These are phyloP conservation scores for Parapsyche elsis DNA, from an alignment of 1,140 invertebrate genomes.

Conservation along the genomic window DNA sequence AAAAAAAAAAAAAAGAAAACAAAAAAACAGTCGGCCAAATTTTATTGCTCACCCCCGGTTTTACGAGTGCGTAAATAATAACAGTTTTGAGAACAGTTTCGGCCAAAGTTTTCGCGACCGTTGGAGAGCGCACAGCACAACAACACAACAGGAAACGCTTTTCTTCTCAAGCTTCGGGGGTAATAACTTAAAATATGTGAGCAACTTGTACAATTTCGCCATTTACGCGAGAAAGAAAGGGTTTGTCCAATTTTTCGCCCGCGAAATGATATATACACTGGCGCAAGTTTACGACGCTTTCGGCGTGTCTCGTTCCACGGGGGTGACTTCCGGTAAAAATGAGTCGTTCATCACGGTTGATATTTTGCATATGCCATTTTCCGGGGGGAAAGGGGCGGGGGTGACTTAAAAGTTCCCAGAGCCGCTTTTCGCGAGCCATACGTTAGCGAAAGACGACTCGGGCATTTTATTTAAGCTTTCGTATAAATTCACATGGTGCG, in stretches of 20 bases:
- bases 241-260: slow-evolving; percentile 28
- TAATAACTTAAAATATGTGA: slow-evolving; percentile 45
- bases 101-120: background rate
- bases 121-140: background rate
- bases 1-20: background rate
- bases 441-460: no score
- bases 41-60: background rate
- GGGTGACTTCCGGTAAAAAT: background rate
- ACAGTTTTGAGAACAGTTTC: slow-evolving; percentile 18
- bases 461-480: no score
- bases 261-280: slow-evolving; percentile 6
- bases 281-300: slow-evolving; percentile 27
- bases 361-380: slow-evolving; percentile 1
- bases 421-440: no score
- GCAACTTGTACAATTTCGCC: slow-evolving; percentile 18
- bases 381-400: no score
- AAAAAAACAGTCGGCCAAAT: background rate
- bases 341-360: slow-evolving; percentile 2
- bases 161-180: background rate
- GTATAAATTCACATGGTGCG: no score
- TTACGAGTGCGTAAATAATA: slow-evolving; percentile 33
- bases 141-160: background rate
- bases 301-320: background rate
- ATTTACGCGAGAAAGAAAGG: background rate
- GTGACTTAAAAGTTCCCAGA: no score